Evolutionary conservation across 2,888 invertebrate genomes (phyloP), one percentile per base, ranked within the genome.

Genomic region (Apodemia duryi): DNA sequence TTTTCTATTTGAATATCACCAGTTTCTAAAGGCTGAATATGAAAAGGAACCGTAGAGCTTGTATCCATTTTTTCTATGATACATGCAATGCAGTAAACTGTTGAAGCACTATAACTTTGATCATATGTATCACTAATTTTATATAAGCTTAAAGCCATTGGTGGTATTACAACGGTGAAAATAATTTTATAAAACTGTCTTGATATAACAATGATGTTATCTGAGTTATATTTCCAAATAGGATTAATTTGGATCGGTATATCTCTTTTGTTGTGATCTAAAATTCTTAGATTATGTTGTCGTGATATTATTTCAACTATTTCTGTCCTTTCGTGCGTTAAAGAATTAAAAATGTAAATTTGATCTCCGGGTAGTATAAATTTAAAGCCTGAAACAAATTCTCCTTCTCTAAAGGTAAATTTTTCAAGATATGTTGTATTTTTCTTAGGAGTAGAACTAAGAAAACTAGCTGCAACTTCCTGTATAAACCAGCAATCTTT

Each of bases 1-100:
- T 96, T 97, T 81, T 97, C 97, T 51, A 98, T 81, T 78, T 97
- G 96, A 60, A 97, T 94, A 77, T 97, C 96, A 10, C 96, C 96
- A 0, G 94, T 86, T 74, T 96, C 94, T 77, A 96, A 94, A 6
- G 94, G 93, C 75, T 95, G 95, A n/a, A 95, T 90, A 69, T 63
- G 80, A 73, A 80, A 87, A 3, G 84, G 83, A 72, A 84, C 84
- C 63, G 67, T 65, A 2, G 74, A 65, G 52, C 72, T 75, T 28
- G 62, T 72, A 3, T 70, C 68, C n/a, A 69, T 66, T 21, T 79
- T 78, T n/a, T 87, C 86, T 21, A 82, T 65, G 13, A 74, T 68
- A 71, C 89, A 90, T 3, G 75, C 69, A 32, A 73, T 71, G 73
- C 91, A 91, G 69, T 84, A 89, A 64, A 90, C 67, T 1, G 80